These are phyloP conservation scores for Aleiodes sp. DNA, from an alignment of 1,140 invertebrate species.

Conservation along the genomic window DNA sequence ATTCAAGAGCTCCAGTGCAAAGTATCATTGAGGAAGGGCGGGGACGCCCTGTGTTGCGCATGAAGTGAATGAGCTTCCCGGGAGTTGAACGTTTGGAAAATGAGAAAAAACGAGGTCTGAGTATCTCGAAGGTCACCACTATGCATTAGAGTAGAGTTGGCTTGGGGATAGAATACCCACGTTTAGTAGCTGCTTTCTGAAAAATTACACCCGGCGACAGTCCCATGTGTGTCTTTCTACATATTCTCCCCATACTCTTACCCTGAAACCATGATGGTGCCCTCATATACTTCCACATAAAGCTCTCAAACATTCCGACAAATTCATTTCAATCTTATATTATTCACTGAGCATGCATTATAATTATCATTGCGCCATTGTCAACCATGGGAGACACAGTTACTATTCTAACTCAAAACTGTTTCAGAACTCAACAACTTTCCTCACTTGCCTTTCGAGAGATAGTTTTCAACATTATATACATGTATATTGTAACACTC, in stretches of 20 bases:
- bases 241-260: not conserved
- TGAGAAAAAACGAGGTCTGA: slow-evolving; percentile 33
- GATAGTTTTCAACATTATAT: slow-evolving; percentile 14
- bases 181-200: not conserved
- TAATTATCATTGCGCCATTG: slow-evolving; percentile 3
- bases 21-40: not conserved
- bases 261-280: not conserved
- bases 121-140: slow-evolving; percentile 32
- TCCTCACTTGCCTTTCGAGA: not conserved
- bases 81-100: slow-evolving; percentile 21
- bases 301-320: not conserved
- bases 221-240: not conserved
- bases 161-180: not conserved
- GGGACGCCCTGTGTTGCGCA: no score
- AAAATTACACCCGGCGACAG: not conserved
- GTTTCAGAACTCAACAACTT: slow-evolving; percentile 6
- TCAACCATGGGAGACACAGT: not conserved
- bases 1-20: not conserved
- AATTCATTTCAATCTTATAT: not conserved
- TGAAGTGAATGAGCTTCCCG: not conserved
- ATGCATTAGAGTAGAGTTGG: slow-evolving; percentile 26
- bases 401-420: not conserved
- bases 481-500: slow-evolving; percentile 5
- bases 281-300: slow-evolving; percentile 2
- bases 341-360: not conserved